phyloP scores from a whole-genome alignment of 2,113 vertebrate species.

The Rana temporaria region DNA sequence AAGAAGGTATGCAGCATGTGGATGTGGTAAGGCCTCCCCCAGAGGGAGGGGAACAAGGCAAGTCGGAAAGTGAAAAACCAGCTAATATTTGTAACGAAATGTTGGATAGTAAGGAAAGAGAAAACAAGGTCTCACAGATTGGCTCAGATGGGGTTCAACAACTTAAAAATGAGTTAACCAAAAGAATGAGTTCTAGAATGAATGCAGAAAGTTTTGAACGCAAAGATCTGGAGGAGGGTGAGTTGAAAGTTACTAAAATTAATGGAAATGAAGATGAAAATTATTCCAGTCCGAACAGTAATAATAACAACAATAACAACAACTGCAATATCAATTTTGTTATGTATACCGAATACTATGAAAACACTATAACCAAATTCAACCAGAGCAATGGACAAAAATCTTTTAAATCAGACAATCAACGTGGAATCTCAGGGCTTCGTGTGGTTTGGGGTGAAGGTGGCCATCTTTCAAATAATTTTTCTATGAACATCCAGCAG shows the following conservation, averaged over 20 bases:
- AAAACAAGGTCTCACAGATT: conserved; percentile 52
- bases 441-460: conserved; percentile 60
- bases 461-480: conserved; percentile 46
- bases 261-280: conserved; percentile 63
- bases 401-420: conserved; percentile 50
- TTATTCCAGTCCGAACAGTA: conserved; percentile 70
- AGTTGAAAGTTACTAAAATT: conserved; percentile 67
- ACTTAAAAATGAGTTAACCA: conserved; percentile 59
- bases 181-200: conserved; percentile 60
- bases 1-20: conserved; percentile 60
- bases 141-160: conserved; percentile 62
- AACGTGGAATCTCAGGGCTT: conserved; percentile 63
- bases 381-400: conserved; percentile 21
- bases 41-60: conserved; percentile 65
- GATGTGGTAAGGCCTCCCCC: conserved; percentile 63
- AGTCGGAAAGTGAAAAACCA: conserved; percentile 60
- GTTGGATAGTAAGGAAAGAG: conserved; percentile 54
- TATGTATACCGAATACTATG: conserved; percentile 46
- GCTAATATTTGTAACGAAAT: conserved; percentile 64
- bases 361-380: conserved; percentile 36
- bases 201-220: conserved; percentile 57
- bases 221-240: conserved; percentile 59
- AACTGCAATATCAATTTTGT: conserved; percentile 67
- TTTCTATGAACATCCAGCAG: conserved; percentile 43
- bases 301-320: conserved; percentile 83